Conservation (phyloP, 2,113 vertebrate genomes). For the Trochalopteron elliotii region DNA sequence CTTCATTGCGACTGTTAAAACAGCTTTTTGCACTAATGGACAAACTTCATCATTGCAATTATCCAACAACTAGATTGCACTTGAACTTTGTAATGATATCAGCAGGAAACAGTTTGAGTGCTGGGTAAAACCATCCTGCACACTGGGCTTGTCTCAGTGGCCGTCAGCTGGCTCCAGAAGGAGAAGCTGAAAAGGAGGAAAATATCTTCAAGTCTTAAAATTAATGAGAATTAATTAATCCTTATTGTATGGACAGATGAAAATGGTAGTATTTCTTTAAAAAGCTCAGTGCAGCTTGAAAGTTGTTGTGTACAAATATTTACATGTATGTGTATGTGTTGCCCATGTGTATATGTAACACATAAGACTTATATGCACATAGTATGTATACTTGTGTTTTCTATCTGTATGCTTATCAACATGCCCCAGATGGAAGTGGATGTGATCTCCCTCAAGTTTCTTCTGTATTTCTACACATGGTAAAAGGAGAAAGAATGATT, state of each 20-base stretch:
- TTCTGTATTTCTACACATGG: neutral
- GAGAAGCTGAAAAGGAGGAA: neutral
- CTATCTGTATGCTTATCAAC: neutral
- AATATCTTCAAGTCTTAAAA: neutral
- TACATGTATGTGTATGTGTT: neutral
- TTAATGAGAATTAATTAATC: neutral
- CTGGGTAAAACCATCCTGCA: neutral
- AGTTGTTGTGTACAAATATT: neutral
- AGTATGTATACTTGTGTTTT: rapidly evolving
- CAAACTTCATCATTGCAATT: neutral
- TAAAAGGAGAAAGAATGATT: neutral
- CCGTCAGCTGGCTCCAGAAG: neutral
- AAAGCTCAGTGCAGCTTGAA: neutral
- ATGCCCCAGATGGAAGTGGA: neutral
- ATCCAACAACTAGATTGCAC: neutral
- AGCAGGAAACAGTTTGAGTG: neutral
- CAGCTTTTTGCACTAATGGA: neutral
- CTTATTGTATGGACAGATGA: neutral
- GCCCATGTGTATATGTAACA: neutral
- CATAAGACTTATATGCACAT: neutral
- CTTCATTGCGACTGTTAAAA: neutral
- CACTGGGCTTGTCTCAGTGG: neutral
- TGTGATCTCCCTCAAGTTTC: neutral
- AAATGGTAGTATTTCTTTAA: neutral
- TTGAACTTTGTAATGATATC: neutral